These are phyloP conservation scores for Orchesella cincta DNA, from an alignment of 1,140 invertebrate genomes.

Conservation along the genomic window DNA sequence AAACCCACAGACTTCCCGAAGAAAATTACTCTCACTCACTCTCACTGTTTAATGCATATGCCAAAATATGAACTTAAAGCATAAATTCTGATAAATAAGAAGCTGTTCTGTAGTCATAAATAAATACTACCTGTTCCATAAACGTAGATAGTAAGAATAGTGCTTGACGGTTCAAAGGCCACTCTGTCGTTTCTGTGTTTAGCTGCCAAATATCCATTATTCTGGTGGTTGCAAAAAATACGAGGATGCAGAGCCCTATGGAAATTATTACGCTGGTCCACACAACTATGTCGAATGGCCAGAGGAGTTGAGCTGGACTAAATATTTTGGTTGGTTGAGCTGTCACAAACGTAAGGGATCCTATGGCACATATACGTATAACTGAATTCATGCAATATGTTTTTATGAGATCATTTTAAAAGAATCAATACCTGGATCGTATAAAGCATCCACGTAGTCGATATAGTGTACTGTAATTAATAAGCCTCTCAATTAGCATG, in stretches of 20 bases:
- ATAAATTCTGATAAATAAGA: no score
- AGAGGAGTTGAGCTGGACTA: background rate
- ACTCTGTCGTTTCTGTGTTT: background rate
- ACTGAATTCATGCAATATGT: no score
- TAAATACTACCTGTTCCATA: no score
- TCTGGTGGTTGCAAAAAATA: background rate
- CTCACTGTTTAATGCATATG: no score
- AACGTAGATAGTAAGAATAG: background rate
- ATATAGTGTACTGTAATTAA: background rate
- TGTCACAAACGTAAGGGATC: slow-evolving; percentile 3
- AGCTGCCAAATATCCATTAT: background rate
- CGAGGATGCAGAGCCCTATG: background rate
- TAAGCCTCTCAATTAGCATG: no score
- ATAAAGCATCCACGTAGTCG: background rate
- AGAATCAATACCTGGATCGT: background rate
- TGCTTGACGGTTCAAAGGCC: background rate
- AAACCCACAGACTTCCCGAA: no score
- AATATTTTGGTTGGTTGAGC: background rate
- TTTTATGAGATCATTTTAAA: no score
- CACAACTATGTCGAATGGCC: slow-evolving; percentile 37
- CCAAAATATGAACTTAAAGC: no score
- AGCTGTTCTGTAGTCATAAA: no score
- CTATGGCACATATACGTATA: background rate
- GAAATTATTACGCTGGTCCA: slow-evolving; percentile 12
- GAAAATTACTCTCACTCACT: no score